Evolutionary conservation across 1,140 invertebrate genomes (phyloP), one percentile per base, ranked within the genome.

Genomic region (Cyrtorhinus lividipennis): DNA sequence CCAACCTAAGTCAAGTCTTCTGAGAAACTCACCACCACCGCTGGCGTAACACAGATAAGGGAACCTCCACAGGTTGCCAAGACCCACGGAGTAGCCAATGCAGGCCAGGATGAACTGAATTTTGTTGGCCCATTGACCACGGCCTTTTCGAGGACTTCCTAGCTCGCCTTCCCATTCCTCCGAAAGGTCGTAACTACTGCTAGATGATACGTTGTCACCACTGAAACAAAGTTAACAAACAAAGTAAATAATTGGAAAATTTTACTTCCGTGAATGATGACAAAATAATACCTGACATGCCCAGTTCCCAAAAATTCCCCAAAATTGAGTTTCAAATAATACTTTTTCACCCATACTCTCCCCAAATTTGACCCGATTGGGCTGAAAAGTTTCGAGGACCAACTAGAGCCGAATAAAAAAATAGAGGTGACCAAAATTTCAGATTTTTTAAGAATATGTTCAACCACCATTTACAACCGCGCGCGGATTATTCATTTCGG

Each of bases 41-140:
- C 85, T 88, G 74, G 87, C 86, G 72, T 88, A 89, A 72, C 86
- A 88, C 59, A 90, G 76, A 71, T 90, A 90, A 22, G 87, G 87
- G 75, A 90, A 90, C 65, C 87, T 78, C 92, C 92, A 95, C 61
- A 95, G 85, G 71, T 94, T 94, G 48, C 90, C 90, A 23, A 95
- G 80, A 3, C 92, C 92, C 30, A 95, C 90, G 18, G 89, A 91
- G 73, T 92, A 94, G 12, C 91, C 90, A 44, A 95, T 85, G 72
- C 89, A 92, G 20, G 90, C 88, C 63, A 94, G 77, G 18, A 93
- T 84, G 71, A 94, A 94, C 75, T 95, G 90, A 63, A 89, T 79
- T 76, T 93, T 92, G 73, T 88, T 92, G 56, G 83, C 81, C 92
- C 92, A 95, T 69, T 88, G 84, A 27, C 86, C 85, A 67, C 87